A percentile compares a stretch with the other conserved stretches of the same genome.
Evolutionary conservation across 2,888 invertebrate genomes (phyloP).

Genomic region (Sthenelais limicola): DNA sequence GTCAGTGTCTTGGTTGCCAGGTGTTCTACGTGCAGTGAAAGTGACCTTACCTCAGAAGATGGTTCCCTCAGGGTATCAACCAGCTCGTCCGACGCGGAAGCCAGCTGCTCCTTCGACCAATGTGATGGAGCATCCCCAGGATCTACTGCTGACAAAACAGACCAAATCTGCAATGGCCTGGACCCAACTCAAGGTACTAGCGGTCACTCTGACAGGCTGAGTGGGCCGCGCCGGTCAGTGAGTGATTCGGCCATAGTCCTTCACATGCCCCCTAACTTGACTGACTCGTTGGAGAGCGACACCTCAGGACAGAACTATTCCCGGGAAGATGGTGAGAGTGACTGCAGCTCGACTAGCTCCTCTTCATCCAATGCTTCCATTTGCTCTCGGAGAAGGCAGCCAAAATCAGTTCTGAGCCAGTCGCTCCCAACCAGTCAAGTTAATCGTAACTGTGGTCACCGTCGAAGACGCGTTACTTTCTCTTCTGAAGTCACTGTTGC

Average conservation of each 20-base stretch:
- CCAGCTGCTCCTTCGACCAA: too few relatives aligned
- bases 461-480: constrained; percentile 30
- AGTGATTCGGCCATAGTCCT: constrained; percentile 17
- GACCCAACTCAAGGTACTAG: neutral
- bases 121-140: too few relatives aligned
- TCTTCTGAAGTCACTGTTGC: constrained; percentile 33
- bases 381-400: neutral
- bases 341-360: neutral
- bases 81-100: too few relatives aligned
- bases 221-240: neutral
- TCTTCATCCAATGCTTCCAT: neutral
- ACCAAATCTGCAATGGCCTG: neutral
- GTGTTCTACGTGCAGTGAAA: too few relatives aligned
- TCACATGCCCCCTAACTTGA: neutral
- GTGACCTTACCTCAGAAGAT: too few relatives aligned
- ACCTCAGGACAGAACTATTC: neutral
- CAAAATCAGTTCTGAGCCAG: constrained; percentile 8
- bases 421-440: neutral
- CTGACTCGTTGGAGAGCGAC: neutral
- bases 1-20: too few relatives aligned
- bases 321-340: neutral
- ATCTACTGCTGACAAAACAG: neutral
- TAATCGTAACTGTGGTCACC: neutral
- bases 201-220: too few relatives aligned
- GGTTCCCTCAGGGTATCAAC: too few relatives aligned